Base-by-base conservation (phyloP, 1,140 invertebrate genomes). In the Euwallacea fornicatus region DNA sequence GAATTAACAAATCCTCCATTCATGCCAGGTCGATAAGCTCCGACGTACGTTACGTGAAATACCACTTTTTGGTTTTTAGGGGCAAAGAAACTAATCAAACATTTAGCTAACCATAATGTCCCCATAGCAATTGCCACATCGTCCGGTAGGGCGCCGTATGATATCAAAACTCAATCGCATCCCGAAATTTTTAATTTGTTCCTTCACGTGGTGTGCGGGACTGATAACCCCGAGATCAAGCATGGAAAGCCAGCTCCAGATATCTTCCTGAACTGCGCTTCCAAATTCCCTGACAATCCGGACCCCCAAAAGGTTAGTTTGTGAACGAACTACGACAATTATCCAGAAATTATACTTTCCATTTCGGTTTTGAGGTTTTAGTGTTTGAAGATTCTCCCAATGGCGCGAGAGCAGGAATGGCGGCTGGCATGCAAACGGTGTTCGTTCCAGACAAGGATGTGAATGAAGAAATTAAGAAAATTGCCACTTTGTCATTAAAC, bases 241-340 rank as follows among this genome's bases (percentile, higher is more conserved):
- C 84, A 88, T 72, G 95, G 96, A 21, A 98, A 98, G 85, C 97
- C 97, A 7, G 87, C 89, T 72, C 97, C 97, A 0, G 96, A 98
- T 82, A 94, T 96, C 77, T 99, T 97, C 80, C 80, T 96, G 7
- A 87, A 96, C 0, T 92, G 93, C 70, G 93, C 94, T 2, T 83
- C 85, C 2, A 84, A 95, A 73, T 98, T 98, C 81, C 78, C 85
- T 0, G 88, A 91, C 73, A 87, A 86, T 64, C 91, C 92, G 2
- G 77, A 87, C 50, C 86, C 90, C 47, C 44, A 11, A 47, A 33
- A 33, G 21, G 21, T 33, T 1, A 33, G 21, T 4, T 33, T 33
- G 4, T 33, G 4, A 33, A 6, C 2, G 71, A 33, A 33, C 4
- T 33, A 33, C 21, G 4, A 33, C 4, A 33, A 33, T 33, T 33